These are phyloP conservation scores for Spea multiplicata DNA, from an alignment of 2,113 vertebrate species.

Conservation along the genomic window DNA sequence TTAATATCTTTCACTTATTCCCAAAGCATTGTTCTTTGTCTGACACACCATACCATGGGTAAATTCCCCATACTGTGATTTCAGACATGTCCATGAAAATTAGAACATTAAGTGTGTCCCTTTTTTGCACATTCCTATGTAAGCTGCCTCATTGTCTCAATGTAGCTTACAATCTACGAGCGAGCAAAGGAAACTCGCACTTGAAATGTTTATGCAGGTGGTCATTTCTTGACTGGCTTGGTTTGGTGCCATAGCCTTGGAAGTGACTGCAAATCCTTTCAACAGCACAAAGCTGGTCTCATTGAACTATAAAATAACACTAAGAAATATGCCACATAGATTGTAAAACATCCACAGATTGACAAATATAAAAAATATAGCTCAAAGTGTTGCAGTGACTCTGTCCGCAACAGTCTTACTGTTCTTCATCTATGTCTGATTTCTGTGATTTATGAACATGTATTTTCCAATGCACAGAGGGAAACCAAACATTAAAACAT, in stretches of 20 bases:
- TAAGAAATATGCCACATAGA: constrained; percentile 25
- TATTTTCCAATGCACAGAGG: too few relatives aligned
- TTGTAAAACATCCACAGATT: constrained; percentile 17
- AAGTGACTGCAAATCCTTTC: constrained; percentile 36
- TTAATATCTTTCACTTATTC: constrained; percentile 7
- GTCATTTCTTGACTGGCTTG: constrained; percentile 19
- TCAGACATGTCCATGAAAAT: constrained; percentile 20
- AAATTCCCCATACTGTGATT: constrained; percentile 21
- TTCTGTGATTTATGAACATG: too few relatives aligned
- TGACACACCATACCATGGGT: constrained; percentile 10
- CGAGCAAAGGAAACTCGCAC: constrained; percentile 26
- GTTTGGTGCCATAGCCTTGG: constrained; percentile 26
- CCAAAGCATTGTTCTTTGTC: constrained; percentile 15
- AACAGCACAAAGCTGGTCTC: constrained; percentile 15
- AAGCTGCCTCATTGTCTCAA: constrained; percentile 8
- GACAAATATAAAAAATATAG: constrained; percentile 27
- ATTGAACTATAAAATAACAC: constrained; percentile 27
- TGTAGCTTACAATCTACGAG: neutral
- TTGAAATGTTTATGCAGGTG: constrained; percentile 46
- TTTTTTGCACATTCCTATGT: neutral
- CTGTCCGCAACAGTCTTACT: neutral
- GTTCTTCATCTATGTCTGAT: too few relatives aligned
- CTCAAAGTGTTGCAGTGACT: constrained; percentile 1
- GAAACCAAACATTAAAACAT: too few relatives aligned
- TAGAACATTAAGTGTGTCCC: constrained; percentile 17